These are phyloP conservation scores for Nephila pilipes DNA, from an alignment of 1,140 invertebrate species.

Conservation along the genomic window DNA sequence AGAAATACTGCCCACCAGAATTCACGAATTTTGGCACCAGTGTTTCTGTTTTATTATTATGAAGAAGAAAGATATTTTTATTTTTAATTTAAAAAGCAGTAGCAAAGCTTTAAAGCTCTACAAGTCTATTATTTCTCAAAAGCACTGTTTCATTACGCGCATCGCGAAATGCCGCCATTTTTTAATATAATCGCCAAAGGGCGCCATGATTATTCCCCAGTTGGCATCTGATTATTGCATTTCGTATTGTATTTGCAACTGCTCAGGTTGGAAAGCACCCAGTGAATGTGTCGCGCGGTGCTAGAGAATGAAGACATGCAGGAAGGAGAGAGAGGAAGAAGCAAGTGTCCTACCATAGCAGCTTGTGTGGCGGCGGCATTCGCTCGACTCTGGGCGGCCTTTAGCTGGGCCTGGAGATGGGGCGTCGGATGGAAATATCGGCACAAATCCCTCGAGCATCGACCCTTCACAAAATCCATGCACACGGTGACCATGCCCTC, in stretches of 20 bases:
- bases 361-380: conserved; percentile 84
- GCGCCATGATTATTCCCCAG: neutral
- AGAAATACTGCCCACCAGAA: no score
- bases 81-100: neutral
- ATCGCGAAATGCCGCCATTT: neutral
- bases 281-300: neutral
- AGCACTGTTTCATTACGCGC: neutral
- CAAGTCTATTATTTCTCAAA: neutral
- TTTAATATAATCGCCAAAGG: neutral
- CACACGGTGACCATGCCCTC: conserved; percentile 97
- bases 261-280: conserved; percentile 7
- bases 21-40: no score
- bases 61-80: no score
- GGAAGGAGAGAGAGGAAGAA: conserved; percentile 51
- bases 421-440: conserved; percentile 98
- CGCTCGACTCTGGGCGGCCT: conserved; percentile 91
- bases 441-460: conserved; percentile 97
- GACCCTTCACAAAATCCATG: conserved; percentile 99
- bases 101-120: conserved; percentile 4
- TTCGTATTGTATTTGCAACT: neutral
- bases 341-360: conserved; percentile 86
- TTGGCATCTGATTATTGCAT: neutral
- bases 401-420: conserved; percentile 99
- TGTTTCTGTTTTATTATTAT: no score
- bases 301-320: conserved; percentile 26